These are phyloP conservation scores for Podarcis raffonei DNA, from an alignment of 2,113 vertebrate genomes.

Conservation along the genomic window DNA sequence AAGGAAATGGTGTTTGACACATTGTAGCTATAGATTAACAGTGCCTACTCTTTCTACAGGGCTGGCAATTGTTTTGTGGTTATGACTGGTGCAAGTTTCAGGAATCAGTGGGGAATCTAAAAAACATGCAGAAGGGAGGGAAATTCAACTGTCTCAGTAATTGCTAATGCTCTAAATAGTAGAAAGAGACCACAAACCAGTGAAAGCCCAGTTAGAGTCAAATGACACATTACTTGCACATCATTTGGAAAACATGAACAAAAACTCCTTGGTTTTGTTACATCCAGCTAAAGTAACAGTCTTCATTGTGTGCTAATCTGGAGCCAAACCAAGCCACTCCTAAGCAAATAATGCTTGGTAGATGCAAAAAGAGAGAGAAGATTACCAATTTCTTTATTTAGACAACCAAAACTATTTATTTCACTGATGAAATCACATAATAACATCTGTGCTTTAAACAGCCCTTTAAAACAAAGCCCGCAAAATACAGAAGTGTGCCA, in stretches of 20 bases:
- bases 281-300: slow-evolving; percentile 90
- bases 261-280: slow-evolving; percentile 87
- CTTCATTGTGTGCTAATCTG: slow-evolving; percentile 86
- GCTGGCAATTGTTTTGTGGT: slow-evolving; percentile 77
- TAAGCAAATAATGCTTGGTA: slow-evolving; percentile 90
- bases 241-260: slow-evolving; percentile 94
- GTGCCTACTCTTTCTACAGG: slow-evolving; percentile 54
- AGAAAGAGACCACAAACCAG: slow-evolving; percentile 63
- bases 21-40: slow-evolving; percentile 74
- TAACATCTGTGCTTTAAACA: slow-evolving; percentile 78
- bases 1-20: slow-evolving; percentile 76
- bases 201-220: slow-evolving; percentile 76
- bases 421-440: slow-evolving; percentile 78
- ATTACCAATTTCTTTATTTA: slow-evolving; percentile 81
- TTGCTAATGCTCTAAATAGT: slow-evolving; percentile 70
- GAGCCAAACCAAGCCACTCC: slow-evolving; percentile 88
- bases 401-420: slow-evolving; percentile 81
- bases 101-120: slow-evolving; percentile 66
- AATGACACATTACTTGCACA: slow-evolving; percentile 87
- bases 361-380: slow-evolving; percentile 72
- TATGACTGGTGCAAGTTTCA: slow-evolving; percentile 71
- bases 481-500: slow-evolving; percentile 80
- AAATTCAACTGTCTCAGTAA: slow-evolving; percentile 66
- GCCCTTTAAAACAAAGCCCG: slow-evolving; percentile 81
- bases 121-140: slow-evolving; percentile 51